These are phyloP conservation scores for Seriola rivoliana DNA, from an alignment of 2,113 vertebrate genomes.

Conservation along the genomic window DNA sequence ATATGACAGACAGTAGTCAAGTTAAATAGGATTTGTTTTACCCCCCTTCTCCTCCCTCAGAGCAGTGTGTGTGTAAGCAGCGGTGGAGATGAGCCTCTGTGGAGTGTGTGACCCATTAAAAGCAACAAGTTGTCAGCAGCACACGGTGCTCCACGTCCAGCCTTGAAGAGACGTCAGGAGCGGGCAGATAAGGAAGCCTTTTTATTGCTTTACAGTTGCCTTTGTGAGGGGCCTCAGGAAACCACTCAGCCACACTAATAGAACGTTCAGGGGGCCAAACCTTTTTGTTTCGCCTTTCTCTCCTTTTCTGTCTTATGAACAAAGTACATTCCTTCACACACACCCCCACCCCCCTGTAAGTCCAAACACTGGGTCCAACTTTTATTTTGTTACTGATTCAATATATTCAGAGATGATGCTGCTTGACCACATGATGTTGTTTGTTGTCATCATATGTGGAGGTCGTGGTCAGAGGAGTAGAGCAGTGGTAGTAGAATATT, in stretches of 20 bases:
- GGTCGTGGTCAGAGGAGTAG: too few species aligned
- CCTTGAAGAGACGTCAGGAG: constrained; percentile 26
- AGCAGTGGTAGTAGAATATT: too few species aligned
- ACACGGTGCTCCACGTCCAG: background rate
- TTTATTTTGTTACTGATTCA: constrained; percentile 16
- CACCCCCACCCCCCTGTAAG: background rate
- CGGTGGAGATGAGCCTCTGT: background rate
- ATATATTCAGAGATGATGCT: background rate
- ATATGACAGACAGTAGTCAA: too few species aligned
- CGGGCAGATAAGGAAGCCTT: constrained; percentile 43
- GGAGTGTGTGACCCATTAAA: background rate
- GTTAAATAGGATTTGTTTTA: too few species aligned
- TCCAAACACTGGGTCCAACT: constrained; percentile 28
- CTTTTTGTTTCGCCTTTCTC: constrained; percentile 58
- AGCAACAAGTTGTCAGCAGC: background rate
- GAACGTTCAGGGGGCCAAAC: constrained; percentile 29
- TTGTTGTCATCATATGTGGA: background rate
- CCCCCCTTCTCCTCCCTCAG: too few species aligned
- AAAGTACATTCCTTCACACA: constrained; percentile 68
- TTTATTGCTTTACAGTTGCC: constrained; percentile 76
- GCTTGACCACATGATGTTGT: background rate
- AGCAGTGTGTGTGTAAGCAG: background rate
- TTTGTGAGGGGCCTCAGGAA: constrained; percentile 70
- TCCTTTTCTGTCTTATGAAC: constrained; percentile 39
- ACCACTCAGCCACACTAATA: constrained; percentile 66